These are phyloP conservation scores for Chiroxiphia lanceolata DNA, from an alignment of 2,797 vertebrate species.

Conservation along the genomic window DNA sequence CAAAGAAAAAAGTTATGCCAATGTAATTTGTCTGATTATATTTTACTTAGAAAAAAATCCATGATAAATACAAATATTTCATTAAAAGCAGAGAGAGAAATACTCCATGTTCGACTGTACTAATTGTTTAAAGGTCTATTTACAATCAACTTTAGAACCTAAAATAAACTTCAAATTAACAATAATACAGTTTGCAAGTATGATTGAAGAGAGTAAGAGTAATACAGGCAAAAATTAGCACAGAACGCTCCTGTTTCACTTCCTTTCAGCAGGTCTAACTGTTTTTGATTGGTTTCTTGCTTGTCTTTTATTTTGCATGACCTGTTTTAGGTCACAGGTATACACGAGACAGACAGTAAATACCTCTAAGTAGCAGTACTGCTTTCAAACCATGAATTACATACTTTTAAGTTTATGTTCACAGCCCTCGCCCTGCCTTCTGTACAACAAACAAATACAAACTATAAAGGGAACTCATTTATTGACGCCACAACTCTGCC, in stretches of 20 bases:
- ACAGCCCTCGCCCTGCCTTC: not conserved
- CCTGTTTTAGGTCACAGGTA: not conserved
- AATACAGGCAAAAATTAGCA: not conserved
- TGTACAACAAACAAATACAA: not conserved
- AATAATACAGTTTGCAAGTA: not conserved
- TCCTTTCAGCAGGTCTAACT: not conserved
- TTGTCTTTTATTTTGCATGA: not conserved
- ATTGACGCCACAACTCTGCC: not conserved
- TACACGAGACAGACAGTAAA: not conserved
- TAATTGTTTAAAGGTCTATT: not conserved
- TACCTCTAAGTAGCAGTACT: not conserved
- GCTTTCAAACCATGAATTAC: not conserved
- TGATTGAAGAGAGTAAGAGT: not conserved
- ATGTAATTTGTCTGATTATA: not conserved
- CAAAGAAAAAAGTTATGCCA: not conserved
- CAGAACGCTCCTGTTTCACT: not conserved
- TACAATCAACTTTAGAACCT: not conserved
- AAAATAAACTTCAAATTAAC: not conserved
- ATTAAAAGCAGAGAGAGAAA: not conserved
- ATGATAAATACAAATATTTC: not conserved
- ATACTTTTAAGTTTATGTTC: not conserved
- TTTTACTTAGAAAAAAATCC: not conserved
- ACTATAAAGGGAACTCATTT: not conserved
- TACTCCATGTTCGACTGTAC: not conserved
- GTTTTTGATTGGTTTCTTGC: not conserved